A percentile compares a stretch with the other conserved stretches of the same genome.
These are phyloP conservation scores for Frankliniella fusca DNA, from an alignment of 2,888 invertebrate genomes.

Conservation along the genomic window DNA sequence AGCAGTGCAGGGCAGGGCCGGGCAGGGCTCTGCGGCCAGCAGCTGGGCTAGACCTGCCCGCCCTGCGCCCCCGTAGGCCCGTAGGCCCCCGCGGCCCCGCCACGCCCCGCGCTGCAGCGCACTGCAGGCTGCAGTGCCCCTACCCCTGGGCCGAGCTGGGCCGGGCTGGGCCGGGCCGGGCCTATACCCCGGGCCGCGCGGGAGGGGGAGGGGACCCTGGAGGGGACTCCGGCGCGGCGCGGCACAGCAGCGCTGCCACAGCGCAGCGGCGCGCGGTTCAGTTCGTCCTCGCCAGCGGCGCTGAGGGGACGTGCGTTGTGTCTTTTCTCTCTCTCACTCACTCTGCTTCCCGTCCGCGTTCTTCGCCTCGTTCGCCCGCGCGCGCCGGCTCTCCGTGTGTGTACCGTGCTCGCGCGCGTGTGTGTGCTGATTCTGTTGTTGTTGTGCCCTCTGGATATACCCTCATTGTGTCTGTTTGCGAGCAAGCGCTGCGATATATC, in stretches of 20 bases:
- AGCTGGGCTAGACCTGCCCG: background rate
- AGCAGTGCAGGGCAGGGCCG: background rate
- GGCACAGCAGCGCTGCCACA: background rate
- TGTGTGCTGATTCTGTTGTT: no score
- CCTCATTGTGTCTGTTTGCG: no score
- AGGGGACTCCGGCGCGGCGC: background rate
- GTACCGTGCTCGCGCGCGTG: no score
- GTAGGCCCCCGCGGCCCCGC: no score
- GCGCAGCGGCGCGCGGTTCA: background rate
- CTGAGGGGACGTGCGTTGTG: background rate
- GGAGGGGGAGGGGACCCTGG: background rate
- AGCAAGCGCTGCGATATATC: no score
- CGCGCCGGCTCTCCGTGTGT: no score
- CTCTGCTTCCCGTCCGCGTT: background rate
- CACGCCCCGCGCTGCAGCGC: background rate
- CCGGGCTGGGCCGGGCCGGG: no score
- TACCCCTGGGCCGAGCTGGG: no score
- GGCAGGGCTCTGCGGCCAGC: background rate
- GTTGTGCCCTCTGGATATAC: no score
- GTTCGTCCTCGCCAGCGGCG: slow-evolving; percentile 18
- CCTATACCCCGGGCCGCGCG: background rate
- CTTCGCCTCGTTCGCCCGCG: background rate
- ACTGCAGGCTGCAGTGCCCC: no score
- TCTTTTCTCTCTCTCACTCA: background rate
- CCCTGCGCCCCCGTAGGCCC: background rate